A percentile compares a stretch with the other conserved stretches of the same genome.
Evolutionary conservation across 2,113 vertebrate species (phyloP).

Genomic region (Orycteropus afer): DNA sequence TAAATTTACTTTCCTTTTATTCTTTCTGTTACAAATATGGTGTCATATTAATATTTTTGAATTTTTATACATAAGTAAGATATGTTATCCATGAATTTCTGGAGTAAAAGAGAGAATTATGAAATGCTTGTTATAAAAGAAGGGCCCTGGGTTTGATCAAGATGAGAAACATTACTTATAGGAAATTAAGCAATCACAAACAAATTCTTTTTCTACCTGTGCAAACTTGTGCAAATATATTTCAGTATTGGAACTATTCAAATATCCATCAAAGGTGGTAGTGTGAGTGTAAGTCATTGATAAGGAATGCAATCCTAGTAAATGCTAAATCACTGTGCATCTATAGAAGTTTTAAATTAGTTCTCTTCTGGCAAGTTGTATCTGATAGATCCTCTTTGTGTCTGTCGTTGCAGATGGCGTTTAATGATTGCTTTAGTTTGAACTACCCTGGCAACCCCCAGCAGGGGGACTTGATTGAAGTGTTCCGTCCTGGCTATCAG

Average conservation of each 20-base stretch:
- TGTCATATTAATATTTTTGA: not conserved
- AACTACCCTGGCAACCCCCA: conserved; percentile 84
- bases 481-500: conserved; percentile 92
- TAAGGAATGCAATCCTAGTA: not conserved
- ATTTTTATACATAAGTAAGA: not conserved
- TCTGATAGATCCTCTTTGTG: not conserved
- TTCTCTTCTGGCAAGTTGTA: not conserved
- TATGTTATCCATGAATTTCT: not conserved
- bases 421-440: conserved; percentile 82
- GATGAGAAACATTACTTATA: not conserved
- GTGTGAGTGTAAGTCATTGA: not conserved
- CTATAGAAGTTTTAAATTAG: not conserved
- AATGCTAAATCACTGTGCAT: not conserved
- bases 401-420: conserved; percentile 88
- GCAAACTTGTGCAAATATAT: not conserved
- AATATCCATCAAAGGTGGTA: not conserved
- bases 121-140: not conserved
- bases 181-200: too few species aligned
- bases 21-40: conserved; percentile 24
- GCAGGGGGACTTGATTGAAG: conserved; percentile 96
- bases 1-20: not conserved
- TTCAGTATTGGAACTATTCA: not conserved
- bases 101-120: conserved; percentile 23
- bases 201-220: not conserved
- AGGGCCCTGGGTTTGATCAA: not conserved